These are phyloP conservation scores for Leptodactylus fallax DNA, from an alignment of 2,797 vertebrate species.

Conservation along the genomic window DNA sequence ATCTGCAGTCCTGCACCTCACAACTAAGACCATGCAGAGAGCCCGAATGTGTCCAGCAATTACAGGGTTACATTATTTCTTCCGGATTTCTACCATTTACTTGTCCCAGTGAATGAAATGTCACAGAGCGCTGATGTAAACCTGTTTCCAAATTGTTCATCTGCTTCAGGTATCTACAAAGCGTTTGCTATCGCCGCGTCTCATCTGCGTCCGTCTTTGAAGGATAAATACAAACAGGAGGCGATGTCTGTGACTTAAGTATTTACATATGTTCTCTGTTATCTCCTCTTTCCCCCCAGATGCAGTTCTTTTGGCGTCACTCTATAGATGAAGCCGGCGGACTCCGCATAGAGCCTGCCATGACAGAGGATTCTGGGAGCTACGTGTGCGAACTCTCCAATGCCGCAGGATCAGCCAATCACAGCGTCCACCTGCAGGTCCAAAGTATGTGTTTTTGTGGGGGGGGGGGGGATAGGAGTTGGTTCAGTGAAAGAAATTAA, in stretches of 20 bases:
- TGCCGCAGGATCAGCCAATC: conserved; percentile 78
- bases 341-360: conserved; percentile 78
- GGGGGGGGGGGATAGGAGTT: no score
- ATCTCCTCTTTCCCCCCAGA: conserved; percentile 70
- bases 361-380: conserved; percentile 79
- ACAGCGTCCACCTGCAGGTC: conserved; percentile 80
- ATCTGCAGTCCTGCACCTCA: no score
- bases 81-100: not conserved
- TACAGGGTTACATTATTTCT: no score
- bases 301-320: conserved; percentile 72
- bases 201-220: not conserved
- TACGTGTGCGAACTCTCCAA: conserved; percentile 88
- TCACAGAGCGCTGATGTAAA: not conserved
- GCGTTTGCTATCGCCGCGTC: not conserved
- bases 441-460: conserved; percentile 76
- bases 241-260: not conserved
- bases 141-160: not conserved
- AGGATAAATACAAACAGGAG: not conserved
- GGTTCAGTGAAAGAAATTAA: no score
- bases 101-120: not conserved
- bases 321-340: conserved; percentile 85
- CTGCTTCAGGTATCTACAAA: conserved; percentile 6
- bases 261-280: conserved; percentile 10
- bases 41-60: no score
- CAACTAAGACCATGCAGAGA: no score